These are phyloP conservation scores for Cyphomyrus discorhynchus DNA, from an alignment of 2,113 vertebrate genomes.

Conservation along the genomic window DNA sequence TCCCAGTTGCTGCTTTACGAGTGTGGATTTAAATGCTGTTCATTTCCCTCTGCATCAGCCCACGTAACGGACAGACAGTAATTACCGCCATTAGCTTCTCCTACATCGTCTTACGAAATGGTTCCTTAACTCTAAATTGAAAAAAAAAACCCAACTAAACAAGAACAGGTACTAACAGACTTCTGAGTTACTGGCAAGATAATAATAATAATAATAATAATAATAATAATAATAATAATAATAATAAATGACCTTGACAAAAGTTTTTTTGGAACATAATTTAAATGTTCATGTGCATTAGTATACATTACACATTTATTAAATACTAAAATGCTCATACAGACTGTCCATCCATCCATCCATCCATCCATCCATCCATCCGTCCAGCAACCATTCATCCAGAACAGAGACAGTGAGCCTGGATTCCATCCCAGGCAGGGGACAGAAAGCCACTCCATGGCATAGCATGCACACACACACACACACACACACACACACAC, in stretches of 20 bases:
- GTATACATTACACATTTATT: background rate
- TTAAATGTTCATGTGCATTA: background rate
- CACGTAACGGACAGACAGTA: background rate
- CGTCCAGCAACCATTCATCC: background rate
- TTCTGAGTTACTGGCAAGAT: background rate
- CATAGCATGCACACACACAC: background rate
- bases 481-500: background rate
- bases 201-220: background rate
- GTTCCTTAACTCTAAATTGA: background rate
- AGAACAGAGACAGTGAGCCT: background rate
- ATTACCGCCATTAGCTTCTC: background rate
- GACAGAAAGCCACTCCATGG: background rate
- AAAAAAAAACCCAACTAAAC: background rate
- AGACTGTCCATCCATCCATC: background rate
- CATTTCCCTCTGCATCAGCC: background rate
- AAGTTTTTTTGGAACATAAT: background rate
- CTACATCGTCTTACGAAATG: background rate
- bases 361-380: background rate
- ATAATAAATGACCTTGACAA: background rate
- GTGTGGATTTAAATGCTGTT: background rate
- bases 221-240: background rate
- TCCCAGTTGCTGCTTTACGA: background rate
- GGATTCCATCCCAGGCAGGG: background rate
- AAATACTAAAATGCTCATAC: background rate
- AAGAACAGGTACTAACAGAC: background rate